These are phyloP conservation scores for Hemistola chrysoprasaria DNA, from an alignment of 2,888 invertebrate species.

Conservation along the genomic window DNA sequence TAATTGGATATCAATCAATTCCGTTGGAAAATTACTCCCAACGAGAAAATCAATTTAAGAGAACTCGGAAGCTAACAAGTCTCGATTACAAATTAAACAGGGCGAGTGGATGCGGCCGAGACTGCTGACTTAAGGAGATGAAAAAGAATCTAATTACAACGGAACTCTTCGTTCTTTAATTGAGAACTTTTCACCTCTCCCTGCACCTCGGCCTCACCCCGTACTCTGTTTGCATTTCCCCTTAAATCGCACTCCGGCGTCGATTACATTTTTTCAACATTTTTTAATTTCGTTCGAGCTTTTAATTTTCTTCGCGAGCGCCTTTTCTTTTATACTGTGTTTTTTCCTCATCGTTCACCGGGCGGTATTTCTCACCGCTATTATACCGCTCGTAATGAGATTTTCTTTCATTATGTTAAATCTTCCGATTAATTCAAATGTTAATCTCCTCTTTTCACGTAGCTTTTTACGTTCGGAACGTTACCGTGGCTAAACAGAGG, in stretches of 20 bases:
- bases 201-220: slow-evolving; percentile 31
- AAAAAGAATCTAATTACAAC: slow-evolving; percentile 79
- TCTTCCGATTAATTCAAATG: slow-evolving; percentile 82
- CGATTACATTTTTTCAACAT: slow-evolving; percentile 80
- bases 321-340: slow-evolving; percentile 68
- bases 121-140: slow-evolving; percentile 75
- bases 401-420: slow-evolving; percentile 83
- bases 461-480: slow-evolving; percentile 67
- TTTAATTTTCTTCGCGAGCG: slow-evolving; percentile 79
- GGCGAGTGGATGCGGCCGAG: slow-evolving; percentile 62
- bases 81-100: slow-evolving; percentile 81
- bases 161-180: slow-evolving; percentile 75
- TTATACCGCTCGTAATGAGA: slow-evolving; percentile 79
- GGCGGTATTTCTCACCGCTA: slow-evolving; percentile 69
- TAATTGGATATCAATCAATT: slow-evolving; percentile 67
- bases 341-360: slow-evolving; percentile 60
- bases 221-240: slow-evolving; percentile 67
- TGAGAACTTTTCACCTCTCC: slow-evolving; percentile 64
- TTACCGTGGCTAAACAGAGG: slow-evolving; percentile 61
- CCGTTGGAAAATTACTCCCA: slow-evolving; percentile 47
- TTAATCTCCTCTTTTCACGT: slow-evolving; percentile 76
- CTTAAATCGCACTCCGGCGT: slow-evolving; percentile 68
- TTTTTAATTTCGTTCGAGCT: slow-evolving; percentile 80
- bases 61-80: slow-evolving; percentile 73
- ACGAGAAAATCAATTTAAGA: slow-evolving; percentile 70